These are phyloP conservation scores for Lacerta viridis DNA, from an alignment of 2,797 vertebrate species.

Conservation along the genomic window DNA sequence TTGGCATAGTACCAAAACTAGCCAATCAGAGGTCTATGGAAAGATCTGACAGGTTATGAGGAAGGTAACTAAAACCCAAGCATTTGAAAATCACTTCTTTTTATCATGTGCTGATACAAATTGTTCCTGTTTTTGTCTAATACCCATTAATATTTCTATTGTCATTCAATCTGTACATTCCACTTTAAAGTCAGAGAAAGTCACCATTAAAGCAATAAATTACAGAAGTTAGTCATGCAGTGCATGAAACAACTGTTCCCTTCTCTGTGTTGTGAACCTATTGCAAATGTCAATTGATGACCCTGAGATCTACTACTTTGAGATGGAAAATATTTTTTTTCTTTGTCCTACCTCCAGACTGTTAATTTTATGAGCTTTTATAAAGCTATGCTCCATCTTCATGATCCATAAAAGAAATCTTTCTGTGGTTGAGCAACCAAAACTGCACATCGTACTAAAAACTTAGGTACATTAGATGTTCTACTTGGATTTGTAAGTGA, in stretches of 20 bases:
- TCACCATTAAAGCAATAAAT: not conserved
- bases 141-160: not conserved
- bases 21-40: not conserved
- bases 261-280: not conserved
- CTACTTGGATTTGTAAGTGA: not conserved
- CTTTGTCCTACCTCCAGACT: not conserved
- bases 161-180: not conserved
- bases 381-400: not conserved
- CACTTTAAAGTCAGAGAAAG: not conserved
- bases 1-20: no score
- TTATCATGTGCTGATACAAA: not conserved
- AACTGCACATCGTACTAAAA: not conserved
- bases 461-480: not conserved
- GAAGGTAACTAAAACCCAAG: not conserved
- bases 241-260: not conserved
- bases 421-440: no score
- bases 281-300: not conserved
- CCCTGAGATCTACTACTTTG: not conserved
- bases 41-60: not conserved
- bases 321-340: not conserved
- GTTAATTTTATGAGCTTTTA: not conserved
- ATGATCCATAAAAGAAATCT: not conserved
- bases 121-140: no score
- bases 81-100: not conserved
- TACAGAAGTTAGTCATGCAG: not conserved